Evolutionary conservation across 2,797 vertebrate genomes (phyloP), one percentile per base, ranked within the genome.

Genomic region (Pempheris klunzingeri): DNA sequence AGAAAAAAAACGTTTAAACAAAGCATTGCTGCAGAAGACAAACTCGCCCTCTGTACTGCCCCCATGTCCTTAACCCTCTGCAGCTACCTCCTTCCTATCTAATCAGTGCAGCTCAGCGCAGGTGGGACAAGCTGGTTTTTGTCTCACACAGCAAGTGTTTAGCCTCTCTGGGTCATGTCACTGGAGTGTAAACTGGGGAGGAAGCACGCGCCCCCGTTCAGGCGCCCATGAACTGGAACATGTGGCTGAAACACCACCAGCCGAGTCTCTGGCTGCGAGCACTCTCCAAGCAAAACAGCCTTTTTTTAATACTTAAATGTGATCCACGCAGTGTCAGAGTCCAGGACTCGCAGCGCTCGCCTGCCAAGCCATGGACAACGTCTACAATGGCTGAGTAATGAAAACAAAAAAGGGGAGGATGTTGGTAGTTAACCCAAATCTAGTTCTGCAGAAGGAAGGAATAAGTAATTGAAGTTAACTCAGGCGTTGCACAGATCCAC

Each of bases 51-150:
- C 41, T 43, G 44, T 7, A 0, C 58, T 28, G 50, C 63, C 74
- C 68, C 65, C 22, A 7, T 62, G 81, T 78, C 54, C 70, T 77
- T 52, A 75, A 83, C 85, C 74, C 78, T 65, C 58, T 74, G 59
- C 76, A 57, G 72, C 75, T 69, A 65, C 77, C 69, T 62, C 53
- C 80, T 63, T 78, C 71, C 81, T 92, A 92, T 93, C 93, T 93
- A 90, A 93, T 93, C 91, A 88, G 84, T 28, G 54, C 55, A 38
- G 83, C 77, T 78, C 68, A 71, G 85, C 39, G 7, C 93, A 94
- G 92, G 92, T 94, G 91, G 90, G 85, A 88, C 90, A 80, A 18
- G 88, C 90, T 88, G 91, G 71, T 90, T 84, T 87, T 88, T 82
- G 86, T 92, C 90, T 88, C 88, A 89, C 89, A 78, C 84, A 73